Base-by-base conservation (phyloP, 2,113 vertebrate genomes). In the Synodontis membranacea region DNA sequence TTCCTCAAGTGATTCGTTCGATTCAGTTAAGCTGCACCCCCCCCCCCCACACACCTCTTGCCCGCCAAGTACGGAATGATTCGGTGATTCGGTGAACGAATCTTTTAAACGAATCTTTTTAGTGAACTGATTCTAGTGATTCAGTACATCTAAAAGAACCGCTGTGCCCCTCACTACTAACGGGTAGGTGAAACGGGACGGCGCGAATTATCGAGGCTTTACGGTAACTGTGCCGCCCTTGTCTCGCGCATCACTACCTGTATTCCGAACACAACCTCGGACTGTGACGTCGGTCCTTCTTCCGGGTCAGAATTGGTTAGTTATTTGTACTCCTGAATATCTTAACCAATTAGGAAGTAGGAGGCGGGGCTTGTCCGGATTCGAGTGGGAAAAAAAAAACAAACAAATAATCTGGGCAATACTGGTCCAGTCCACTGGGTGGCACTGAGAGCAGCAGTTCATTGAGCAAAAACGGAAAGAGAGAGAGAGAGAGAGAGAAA, bases 401-500 rank as follows among this genome's bases (percentile, higher is more conserved):
- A 21, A 39, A 12, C 12, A 15, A n/a, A 42, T n/a, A n/a, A 83
- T 34, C 11, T 21, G 64, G 64, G 82, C 46, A 83, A 48, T 72
- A 70, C 60, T 54, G 64, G 48, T 72, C n/a, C 64, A 25, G 48
- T 52, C 64, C 66, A 74, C 48, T 56, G 83, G 83, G 83, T 74
- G 83, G 83, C 83, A 44, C 81, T 66, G 68, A 54, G 15, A 84
- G 68, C 68, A 11, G 78, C 42, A 78, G 75, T 75, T 84, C 39
- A 46, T 81, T 82, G 81, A 86, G 64, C 17, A 58, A 62, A 62
- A 72, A 21, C 58, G 42, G 85, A 37, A 84, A 89, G 83, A 88
- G 62, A 88, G 42, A 82, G 80, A 86, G 64, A 72, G 25, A 48
- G 46, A 88, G 84, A 86, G 58, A 88, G 56, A 79, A 81, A 76